Evolutionary conservation across 2,888 invertebrate genomes (phyloP), one percentile per base, ranked within the genome.

Genomic region (Drosophila tanythrix): DNA sequence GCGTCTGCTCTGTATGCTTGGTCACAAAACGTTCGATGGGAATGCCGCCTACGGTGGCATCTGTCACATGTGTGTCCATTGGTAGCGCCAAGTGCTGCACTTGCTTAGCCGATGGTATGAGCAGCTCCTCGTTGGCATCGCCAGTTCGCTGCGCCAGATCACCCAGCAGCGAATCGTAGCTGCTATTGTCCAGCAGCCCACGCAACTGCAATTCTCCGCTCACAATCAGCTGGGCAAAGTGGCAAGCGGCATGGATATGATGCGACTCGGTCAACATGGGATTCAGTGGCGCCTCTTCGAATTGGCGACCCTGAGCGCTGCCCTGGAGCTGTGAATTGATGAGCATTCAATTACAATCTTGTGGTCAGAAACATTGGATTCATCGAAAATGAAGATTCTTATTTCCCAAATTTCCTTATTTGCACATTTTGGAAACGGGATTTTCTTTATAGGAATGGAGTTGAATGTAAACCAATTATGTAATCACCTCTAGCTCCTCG

Each of bases 161-260:
- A 0, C 92, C 87, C 0, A 95, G 88, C 21, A 92, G 48, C 6
- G 85, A 64, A n/a, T 91, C 84, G 60, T 94, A 93, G 52, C 89
- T 82, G 7, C 88, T 82, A 1, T 91, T 91, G 78, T 94, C 94
- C 6, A 94, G 87, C 11, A 87, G 82, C n/a, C 94, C 92, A 6
- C 91, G 89, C 6, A 95, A 76, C 21, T 91, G 88, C 25, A 95
- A 80, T 1, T 93, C 87, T 8, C 95, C 95, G 13, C 93, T 89
- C 0, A 95, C 93, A 78, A 93, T 90, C 13, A 95, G 87, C 52
- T 94, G 85, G 13, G 89, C 88, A 65, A 95, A 95, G 70, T 93
- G 91, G 6, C 94, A 93, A 43, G 93, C 92, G 1, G 94, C 92
- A 6, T 88, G 89, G 1, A 95, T 89, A 1, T 81, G 68, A 1